Evolutionary conservation across 2,888 invertebrate genomes (phyloP), one percentile per base, ranked within the genome.

Genomic region (Scaptodrosophila latifasciaeformis): DNA sequence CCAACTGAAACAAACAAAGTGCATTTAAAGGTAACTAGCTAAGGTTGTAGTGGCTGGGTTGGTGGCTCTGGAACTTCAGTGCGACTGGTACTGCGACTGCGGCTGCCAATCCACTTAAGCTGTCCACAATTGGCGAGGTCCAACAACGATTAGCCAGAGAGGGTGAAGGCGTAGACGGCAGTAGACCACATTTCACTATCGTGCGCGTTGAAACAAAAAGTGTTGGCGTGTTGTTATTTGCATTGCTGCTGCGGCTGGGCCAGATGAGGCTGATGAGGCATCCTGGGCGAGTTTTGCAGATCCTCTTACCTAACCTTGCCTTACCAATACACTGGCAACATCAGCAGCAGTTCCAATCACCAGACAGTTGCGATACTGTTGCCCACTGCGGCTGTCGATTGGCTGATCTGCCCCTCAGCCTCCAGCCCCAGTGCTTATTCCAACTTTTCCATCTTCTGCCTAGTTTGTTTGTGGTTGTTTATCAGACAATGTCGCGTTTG

Each of bases 401-500:
- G 54, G 48, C 54, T 45, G 56, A 67, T 54, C 10, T 40, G 35
- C 7, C 17, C n/a, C n/a, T n/a, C n/a, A n/a, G n/a, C n/a, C n/a
- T n/a, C n/a, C n/a, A n/a, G n/a, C n/a, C n/a, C n/a, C n/a, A n/a
- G n/a, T n/a, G n/a, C n/a, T n/a, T n/a, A n/a, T n/a, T n/a, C n/a
- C n/a, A n/a, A n/a, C n/a, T n/a, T n/a, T n/a, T n/a, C n/a, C n/a
- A 10, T n/a, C 21, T 29, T 44, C 19, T 18, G 7, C 27, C 6
- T 40, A 21, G 24, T 67, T 52, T 56, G 34, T 44, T 27, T 27
- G 39, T 29, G 37, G 18, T 45, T 19, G 71, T 81, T 81, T 82
- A 79, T 82, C 79, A 75, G 72, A 70, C 70, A 67, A 63, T 82
- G 82, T 82, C 78, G 68, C 76, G 66, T 78, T 68, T 67, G 67